Base-by-base conservation (phyloP, 2,113 vertebrate genomes). In the Cynocephalus volans region DNA sequence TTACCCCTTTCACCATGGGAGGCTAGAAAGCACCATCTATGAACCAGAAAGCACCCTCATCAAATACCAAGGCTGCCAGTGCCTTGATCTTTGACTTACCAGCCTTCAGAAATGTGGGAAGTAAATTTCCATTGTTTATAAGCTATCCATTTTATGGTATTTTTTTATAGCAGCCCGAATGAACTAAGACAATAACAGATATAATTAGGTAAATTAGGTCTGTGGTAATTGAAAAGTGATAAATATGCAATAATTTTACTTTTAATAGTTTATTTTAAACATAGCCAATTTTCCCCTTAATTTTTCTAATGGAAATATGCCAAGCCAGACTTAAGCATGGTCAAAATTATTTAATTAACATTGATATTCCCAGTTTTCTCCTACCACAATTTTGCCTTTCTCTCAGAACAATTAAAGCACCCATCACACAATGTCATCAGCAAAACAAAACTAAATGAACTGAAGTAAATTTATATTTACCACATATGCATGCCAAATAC, bases 391-490 rank as follows among this genome's bases (percentile, higher is more conserved):
- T 94, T 83, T 73, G 13, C 33, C 45, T 80, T 69, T 72, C 15
- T 72, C 4, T 88, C 18, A 83, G 26, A 79, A 75, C 3, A 36
- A 0, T 87, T 36, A 88, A 91, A 92, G 56, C 41, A 92, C 64
- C 8, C 11, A 76, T 92, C 48, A 70, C 13, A 19, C 15, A 85
- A 28, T 83, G 4, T 69, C 31, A 76, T 21, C n/a, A 48, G 6
- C 28, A 90, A 83, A 83, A 92, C 3, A 75, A 90, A 96, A 94
- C 56, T 91, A 90, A 88, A 54, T 87, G 31, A 88, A 45, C 48
- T 67, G 5, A 83, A 45, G 6, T 85, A 70, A 69, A 56, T 36
- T 36, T 62, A 79, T 17, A 56, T 36, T 36, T 62, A 79, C 21
- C 31, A 45, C 10, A 54, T 58, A 54, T 79, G 1, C 11, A 56